Evolutionary conservation across 1,140 invertebrate species (phyloP).

Genomic region (Drosophila teissieri): DNA sequence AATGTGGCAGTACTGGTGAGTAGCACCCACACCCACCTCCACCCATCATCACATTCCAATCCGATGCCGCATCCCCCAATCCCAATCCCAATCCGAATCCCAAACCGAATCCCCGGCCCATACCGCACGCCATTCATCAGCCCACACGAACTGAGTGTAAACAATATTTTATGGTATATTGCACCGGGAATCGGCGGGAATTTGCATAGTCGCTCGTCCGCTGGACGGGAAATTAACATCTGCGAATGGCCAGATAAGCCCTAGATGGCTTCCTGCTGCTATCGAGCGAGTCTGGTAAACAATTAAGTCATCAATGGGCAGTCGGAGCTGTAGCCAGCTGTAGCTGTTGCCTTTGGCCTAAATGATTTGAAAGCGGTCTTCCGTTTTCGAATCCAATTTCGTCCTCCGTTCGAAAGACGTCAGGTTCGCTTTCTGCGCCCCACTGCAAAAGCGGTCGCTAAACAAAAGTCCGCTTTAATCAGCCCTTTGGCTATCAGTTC

Average conservation of each 20-base stretch:
- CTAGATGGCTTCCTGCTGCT: slow-evolving; percentile 15
- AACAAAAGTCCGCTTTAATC: slow-evolving; percentile 9
- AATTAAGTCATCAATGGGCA: slow-evolving; percentile 57
- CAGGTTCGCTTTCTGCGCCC: slow-evolving; percentile 1
- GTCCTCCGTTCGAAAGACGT: not conserved
- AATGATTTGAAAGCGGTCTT: slow-evolving; percentile 19
- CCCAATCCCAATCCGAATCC: not conserved
- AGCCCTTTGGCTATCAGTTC: slow-evolving; percentile 16
- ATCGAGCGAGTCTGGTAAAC: slow-evolving; percentile 34
- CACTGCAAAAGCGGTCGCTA: slow-evolving; percentile 3
- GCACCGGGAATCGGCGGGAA: slow-evolving; percentile 8
- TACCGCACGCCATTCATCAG: slow-evolving; percentile 11
- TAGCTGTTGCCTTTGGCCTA: slow-evolving; percentile 15
- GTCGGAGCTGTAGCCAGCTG: not conserved
- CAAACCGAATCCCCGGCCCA: too few species aligned
- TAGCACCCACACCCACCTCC: not conserved
- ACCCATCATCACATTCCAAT: too few species aligned
- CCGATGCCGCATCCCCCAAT: not conserved
- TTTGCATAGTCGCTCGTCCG: slow-evolving; percentile 45
- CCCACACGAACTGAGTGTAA: not conserved
- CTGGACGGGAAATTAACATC: slow-evolving; percentile 39
- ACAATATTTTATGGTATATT: slow-evolving; percentile 42
- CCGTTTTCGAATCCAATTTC: slow-evolving; percentile 6
- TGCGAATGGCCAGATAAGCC: slow-evolving; percentile 33
- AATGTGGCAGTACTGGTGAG: slow-evolving; percentile 90